These are phyloP conservation scores for Cyprinus carpio DNA, from an alignment of 2,113 vertebrate genomes.

Conservation along the genomic window DNA sequence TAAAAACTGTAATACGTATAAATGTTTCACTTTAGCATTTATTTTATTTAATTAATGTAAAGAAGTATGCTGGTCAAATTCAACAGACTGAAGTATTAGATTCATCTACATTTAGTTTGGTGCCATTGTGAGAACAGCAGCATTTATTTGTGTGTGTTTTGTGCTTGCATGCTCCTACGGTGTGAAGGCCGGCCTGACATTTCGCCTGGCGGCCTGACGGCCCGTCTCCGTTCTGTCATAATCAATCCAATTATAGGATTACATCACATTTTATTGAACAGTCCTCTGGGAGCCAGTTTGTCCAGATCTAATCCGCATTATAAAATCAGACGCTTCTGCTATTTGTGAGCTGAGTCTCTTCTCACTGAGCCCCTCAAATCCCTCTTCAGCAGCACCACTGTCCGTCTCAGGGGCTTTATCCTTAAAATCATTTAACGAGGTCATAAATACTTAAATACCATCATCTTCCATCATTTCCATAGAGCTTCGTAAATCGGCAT, in stretches of 20 bases:
- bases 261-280: constrained; percentile 51
- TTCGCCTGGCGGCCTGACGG: not conserved
- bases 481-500: constrained; percentile 1
- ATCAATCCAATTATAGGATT: constrained; percentile 56
- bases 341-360: not conserved
- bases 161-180: not conserved
- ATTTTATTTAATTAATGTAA: not conserved
- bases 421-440: constrained; percentile 33
- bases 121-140: not conserved
- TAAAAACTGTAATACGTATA: too few species aligned
- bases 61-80: not conserved
- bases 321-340: constrained; percentile 26
- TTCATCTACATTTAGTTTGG: not conserved
- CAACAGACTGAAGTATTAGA: not conserved
- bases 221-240: constrained; percentile 40
- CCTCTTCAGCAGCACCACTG: not conserved
- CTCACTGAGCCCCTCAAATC: constrained; percentile 22
- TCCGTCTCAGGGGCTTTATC: constrained; percentile 21
- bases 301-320: constrained; percentile 49
- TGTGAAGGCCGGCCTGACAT: not conserved
- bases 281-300: constrained; percentile 38
- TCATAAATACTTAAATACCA: constrained; percentile 24
- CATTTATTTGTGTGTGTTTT: not conserved
- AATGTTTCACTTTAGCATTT: not conserved
- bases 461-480: constrained; percentile 26